phyloP scores from a whole-genome alignment of 2,888 invertebrate genomes.

The Agonopterix arenella region DNA sequence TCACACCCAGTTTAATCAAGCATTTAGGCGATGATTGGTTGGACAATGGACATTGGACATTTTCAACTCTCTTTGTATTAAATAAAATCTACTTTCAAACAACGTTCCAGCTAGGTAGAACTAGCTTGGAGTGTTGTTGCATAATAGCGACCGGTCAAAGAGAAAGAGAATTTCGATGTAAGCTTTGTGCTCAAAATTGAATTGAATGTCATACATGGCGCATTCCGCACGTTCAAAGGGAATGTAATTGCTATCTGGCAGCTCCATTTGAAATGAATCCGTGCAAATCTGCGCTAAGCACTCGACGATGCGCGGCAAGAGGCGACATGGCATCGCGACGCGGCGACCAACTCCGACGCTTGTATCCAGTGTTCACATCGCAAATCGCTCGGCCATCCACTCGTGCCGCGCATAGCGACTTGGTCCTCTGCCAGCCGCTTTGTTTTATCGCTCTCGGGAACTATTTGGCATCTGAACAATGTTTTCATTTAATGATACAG shows the following conservation, averaged over 20 bases:
- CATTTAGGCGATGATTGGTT: too few relatives aligned
- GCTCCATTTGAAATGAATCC: conserved; percentile 71
- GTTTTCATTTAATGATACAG: conserved; percentile 68
- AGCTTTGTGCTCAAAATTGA: conserved; percentile 69
- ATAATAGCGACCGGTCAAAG: conserved; percentile 59
- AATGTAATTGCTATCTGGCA: conserved; percentile 69
- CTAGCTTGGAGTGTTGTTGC: conserved; percentile 48
- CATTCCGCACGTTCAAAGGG: conserved; percentile 68
- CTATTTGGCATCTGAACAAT: conserved; percentile 70
- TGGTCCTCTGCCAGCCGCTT: conserved; percentile 69
- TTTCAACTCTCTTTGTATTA: too few relatives aligned
- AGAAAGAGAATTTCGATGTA: conserved; percentile 62
- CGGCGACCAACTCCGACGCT: conserved; percentile 20
- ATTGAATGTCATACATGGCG: conserved; percentile 70
- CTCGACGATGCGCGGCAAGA: conserved; percentile 24
- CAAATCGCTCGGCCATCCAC: conserved; percentile 60
- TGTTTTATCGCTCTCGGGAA: conserved; percentile 66
- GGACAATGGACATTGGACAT: too few relatives aligned
- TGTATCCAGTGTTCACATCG: conserved; percentile 28
- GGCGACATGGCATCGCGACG: conserved; percentile 21
- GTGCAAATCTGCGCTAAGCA: conserved; percentile 60
- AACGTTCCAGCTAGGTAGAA: not conserved
- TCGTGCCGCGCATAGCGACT: conserved; percentile 58
- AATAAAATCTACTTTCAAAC: not conserved
- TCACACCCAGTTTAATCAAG: too few relatives aligned